Evolutionary conservation across 2,113 vertebrate species (phyloP).

Genomic region (Herpailurus yagouaroundi): DNA sequence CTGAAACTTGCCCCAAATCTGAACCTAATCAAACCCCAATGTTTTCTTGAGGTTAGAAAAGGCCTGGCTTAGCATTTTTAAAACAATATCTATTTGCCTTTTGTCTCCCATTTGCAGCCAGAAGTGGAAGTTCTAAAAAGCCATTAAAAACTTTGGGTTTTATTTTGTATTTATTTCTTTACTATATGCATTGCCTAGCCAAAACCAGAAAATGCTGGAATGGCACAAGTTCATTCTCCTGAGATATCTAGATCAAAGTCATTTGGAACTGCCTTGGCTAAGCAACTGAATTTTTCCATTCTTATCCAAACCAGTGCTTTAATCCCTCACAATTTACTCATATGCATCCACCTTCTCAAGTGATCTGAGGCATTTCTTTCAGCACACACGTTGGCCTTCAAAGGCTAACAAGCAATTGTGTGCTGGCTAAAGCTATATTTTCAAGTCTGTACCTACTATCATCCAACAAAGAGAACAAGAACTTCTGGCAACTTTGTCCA

Average conservation of each 20-base stretch:
- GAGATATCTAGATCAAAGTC: constrained; percentile 79
- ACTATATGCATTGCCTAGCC: constrained; percentile 64
- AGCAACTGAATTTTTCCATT: constrained; percentile 73
- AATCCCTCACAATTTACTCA: constrained; percentile 70
- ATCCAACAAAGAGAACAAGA: constrained; percentile 32
- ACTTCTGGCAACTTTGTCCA: not conserved
- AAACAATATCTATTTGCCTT: constrained; percentile 80
- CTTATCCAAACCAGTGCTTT: constrained; percentile 75
- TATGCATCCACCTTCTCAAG: constrained; percentile 74
- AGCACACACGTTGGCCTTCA: constrained; percentile 56
- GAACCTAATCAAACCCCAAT: constrained; percentile 77
- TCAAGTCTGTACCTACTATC: constrained; percentile 16
- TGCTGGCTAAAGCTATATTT: constrained; percentile 51
- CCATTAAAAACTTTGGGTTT: constrained; percentile 75
- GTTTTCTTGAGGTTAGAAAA: constrained; percentile 78
- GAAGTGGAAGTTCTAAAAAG: constrained; percentile 75
- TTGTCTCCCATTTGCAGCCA: constrained; percentile 75
- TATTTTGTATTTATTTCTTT: constrained; percentile 78
- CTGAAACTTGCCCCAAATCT: constrained; percentile 73
- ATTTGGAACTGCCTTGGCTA: constrained; percentile 64
- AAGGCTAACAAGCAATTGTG: constrained; percentile 47
- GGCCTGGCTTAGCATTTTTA: constrained; percentile 73
- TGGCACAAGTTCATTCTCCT: constrained; percentile 63
- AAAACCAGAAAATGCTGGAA: constrained; percentile 78
- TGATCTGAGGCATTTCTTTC: constrained; percentile 65